These are phyloP conservation scores for Belonocnema kinseyi DNA, from an alignment of 1,140 invertebrate species.

Conservation along the genomic window DNA sequence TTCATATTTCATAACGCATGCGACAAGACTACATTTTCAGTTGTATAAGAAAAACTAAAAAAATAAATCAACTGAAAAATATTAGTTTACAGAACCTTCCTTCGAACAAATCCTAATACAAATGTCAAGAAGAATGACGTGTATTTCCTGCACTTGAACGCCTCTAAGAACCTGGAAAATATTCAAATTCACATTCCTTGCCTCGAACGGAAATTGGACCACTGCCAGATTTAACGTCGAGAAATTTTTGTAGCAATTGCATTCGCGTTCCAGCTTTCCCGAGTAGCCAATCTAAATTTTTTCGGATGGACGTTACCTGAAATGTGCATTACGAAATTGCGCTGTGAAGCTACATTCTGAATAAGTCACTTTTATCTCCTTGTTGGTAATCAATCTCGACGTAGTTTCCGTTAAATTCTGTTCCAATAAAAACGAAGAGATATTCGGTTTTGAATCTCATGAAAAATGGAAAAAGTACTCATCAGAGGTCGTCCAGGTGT, in stretches of 20 bases:
- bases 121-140: background rate
- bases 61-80: background rate
- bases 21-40: no score
- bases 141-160: background rate
- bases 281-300: slow-evolving; percentile 17
- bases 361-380: slow-evolving; percentile 13
- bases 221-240: slow-evolving; percentile 24
- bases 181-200: slow-evolving; percentile 14
- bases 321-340: slow-evolving; percentile 23
- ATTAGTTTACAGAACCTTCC: background rate
- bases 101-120: background rate
- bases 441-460: background rate
- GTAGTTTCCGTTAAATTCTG: background rate
- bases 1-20: no score
- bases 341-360: background rate
- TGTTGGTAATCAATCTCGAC: slow-evolving; percentile 17
- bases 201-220: background rate
- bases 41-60: background rate
- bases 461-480: background rate
- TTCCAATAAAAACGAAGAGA: background rate
- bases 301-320: background rate
- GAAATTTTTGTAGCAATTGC: slow-evolving; percentile 25
- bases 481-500: no score
- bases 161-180: background rate
- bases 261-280: slow-evolving; percentile 1